Evolutionary conservation across 2,113 vertebrate genomes (phyloP).

Genomic region (Formicarius rufipectus): DNA sequence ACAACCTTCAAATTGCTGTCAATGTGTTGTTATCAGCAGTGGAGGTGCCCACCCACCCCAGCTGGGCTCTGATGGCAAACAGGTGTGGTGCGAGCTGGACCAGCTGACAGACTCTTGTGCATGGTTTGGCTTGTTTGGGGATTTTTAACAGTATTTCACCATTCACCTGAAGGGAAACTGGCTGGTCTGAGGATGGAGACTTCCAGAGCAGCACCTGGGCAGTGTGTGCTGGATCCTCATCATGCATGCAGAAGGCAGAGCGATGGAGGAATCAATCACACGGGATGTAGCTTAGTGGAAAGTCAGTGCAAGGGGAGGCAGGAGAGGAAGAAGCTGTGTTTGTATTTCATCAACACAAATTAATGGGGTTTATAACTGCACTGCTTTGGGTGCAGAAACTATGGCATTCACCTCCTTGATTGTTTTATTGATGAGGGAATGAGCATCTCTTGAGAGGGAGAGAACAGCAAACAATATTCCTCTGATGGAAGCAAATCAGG

Average conservation of each 20-base stretch:
- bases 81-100: not conserved
- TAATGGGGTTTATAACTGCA: not conserved
- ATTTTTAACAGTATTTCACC: not conserved
- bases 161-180: not conserved
- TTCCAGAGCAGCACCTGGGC: not conserved
- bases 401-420: not conserved
- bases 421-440: not conserved
- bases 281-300: not conserved
- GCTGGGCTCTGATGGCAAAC: not conserved
- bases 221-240: not conserved
- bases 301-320: not conserved
- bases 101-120: accelerated
- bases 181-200: not conserved
- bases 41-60: not conserved
- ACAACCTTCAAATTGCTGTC: not conserved
- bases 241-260: accelerated
- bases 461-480: not conserved
- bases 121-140: not conserved
- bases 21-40: not conserved
- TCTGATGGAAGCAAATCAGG: not conserved
- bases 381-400: not conserved
- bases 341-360: not conserved
- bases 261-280: not conserved
- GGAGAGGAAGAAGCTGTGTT: not conserved
- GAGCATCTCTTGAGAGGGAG: not conserved